phyloP scores from a whole-genome alignment of 2,888 invertebrate genomes.

The Hylaea fasciaria region DNA sequence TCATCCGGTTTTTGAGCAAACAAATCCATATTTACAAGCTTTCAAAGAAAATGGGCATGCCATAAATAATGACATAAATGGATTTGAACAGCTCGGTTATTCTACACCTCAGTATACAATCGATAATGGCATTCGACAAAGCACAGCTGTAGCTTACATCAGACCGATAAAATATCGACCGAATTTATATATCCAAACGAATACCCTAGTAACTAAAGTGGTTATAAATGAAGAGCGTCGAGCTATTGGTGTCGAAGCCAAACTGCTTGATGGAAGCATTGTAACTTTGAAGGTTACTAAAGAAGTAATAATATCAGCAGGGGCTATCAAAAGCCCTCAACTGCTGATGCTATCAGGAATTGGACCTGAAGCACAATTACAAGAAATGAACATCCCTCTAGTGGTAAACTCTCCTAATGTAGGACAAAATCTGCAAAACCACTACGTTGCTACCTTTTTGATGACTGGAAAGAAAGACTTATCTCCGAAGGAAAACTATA shows the following conservation, averaged over 20 bases:
- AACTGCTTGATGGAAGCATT: conserved; percentile 41
- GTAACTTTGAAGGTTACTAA: conserved; percentile 46
- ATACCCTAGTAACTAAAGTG: conserved; percentile 56
- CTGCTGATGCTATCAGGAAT: conserved; percentile 68
- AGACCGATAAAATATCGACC: conserved; percentile 51
- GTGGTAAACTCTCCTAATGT: conserved; percentile 55
- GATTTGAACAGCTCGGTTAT: conserved; percentile 57
- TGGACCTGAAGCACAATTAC: conserved; percentile 59
- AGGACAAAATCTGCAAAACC: conserved; percentile 65
- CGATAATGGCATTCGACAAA: conserved; percentile 52
- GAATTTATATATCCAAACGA: conserved; percentile 61
- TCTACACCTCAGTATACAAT: conserved; percentile 50
- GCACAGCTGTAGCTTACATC: conserved; percentile 55
- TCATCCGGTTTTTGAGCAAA: conserved; percentile 56
- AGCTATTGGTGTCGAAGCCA: conserved; percentile 56
- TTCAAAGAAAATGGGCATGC: conserved; percentile 58
- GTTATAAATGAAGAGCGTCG: conserved; percentile 48
- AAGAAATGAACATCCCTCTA: conserved; percentile 50
- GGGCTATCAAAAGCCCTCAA: conserved; percentile 61
- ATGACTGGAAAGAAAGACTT: conserved; percentile 45
- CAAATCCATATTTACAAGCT: conserved; percentile 62
- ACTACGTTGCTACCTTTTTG: conserved; percentile 52
- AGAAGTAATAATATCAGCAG: conserved; percentile 66
- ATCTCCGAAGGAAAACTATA: conserved; percentile 40
- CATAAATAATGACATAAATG: conserved; percentile 56